Evolutionary conservation across 1,140 invertebrate genomes (phyloP).

Genomic region (Vanessa tameamea): DNA sequence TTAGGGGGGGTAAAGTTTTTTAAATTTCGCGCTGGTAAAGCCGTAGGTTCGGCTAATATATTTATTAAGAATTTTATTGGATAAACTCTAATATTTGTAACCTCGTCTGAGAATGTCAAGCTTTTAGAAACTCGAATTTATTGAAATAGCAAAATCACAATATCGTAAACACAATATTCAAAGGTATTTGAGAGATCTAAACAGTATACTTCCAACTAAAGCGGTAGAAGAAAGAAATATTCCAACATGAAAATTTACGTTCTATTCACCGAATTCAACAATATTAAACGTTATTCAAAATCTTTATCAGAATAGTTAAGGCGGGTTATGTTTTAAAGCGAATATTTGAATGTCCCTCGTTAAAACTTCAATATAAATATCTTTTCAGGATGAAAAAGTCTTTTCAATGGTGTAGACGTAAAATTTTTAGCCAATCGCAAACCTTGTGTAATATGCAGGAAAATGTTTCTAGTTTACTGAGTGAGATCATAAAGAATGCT

Average conservation of each 20-base stretch:
- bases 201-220: too few relatives aligned
- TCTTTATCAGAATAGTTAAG: conserved; percentile 16
- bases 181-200: too few relatives aligned
- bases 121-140: too few relatives aligned
- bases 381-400: conserved; percentile 17
- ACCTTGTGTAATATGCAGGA: conserved; percentile 27
- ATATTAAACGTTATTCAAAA: conserved; percentile 21
- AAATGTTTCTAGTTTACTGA: conserved; percentile 40
- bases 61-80: too few relatives aligned
- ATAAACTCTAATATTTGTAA: too few relatives aligned
- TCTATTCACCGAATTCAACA: conserved; percentile 6
- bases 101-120: too few relatives aligned
- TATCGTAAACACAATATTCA: not conserved
- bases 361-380: conserved; percentile 29
- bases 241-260: not conserved
- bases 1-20: too few relatives aligned
- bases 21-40: too few relatives aligned
- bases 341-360: conserved; percentile 32
- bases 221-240: too few relatives aligned
- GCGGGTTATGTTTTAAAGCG: conserved; percentile 28
- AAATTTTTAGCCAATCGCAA: conserved; percentile 10
- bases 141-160: not conserved
- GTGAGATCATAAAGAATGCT: conserved; percentile 48
- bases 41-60: too few relatives aligned
- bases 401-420: not conserved